phyloP scores from a whole-genome alignment of 2,113 vertebrate species.

The Athene cunicularia region DNA sequence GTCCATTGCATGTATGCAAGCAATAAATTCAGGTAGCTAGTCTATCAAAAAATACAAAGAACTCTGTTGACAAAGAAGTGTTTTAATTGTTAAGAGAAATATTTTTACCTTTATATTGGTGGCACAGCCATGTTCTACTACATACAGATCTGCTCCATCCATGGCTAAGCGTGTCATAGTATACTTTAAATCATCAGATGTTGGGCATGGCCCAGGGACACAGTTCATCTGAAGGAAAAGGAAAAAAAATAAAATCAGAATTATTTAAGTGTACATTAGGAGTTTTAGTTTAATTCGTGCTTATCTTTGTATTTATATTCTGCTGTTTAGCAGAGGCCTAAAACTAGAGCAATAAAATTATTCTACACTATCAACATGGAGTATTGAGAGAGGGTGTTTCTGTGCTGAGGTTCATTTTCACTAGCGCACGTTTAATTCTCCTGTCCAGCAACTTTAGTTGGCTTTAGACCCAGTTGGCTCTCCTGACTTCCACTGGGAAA shows the following conservation, averaged over 20 bases:
- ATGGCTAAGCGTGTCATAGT: conserved; percentile 94
- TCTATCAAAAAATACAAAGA: background rate
- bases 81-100: background rate
- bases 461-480: background rate
- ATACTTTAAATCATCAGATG: conserved; percentile 95
- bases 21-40: background rate
- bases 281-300: background rate
- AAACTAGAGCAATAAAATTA: background rate
- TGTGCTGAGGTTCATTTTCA: background rate
- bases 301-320: background rate
- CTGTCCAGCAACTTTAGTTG: background rate
- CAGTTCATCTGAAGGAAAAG: conserved; percentile 76
- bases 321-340: background rate
- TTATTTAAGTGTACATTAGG: background rate
- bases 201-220: conserved; percentile 89
- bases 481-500: background rate
- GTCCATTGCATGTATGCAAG: background rate
- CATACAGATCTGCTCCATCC: conserved; percentile 91
- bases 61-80: background rate
- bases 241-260: too few relatives aligned
- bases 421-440: background rate
- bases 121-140: conserved; percentile 96
- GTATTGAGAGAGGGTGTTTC: background rate
- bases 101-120: conserved; percentile 87
- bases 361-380: background rate